Base-by-base conservation (phyloP, 2,797 vertebrate genomes). In the Botia kubotai region DNA sequence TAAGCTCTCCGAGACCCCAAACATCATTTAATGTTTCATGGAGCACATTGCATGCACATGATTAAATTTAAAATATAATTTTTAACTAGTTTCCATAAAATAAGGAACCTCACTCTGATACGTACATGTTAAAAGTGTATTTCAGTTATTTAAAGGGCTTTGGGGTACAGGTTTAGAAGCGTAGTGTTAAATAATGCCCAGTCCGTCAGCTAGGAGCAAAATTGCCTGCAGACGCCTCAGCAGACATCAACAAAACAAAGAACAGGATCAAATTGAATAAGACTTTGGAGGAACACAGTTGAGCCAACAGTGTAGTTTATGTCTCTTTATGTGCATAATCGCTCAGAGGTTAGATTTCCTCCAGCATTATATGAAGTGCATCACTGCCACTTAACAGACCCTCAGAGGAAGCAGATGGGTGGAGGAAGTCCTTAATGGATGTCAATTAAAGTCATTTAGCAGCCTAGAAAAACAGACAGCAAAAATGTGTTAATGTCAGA, bases 361-460 rank as follows among this genome's bases (percentile, higher is more conserved):
- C 53, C 12, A 65, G 79, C 43, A 33, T 62, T 43, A 70, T 36
- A 58, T 29, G 75, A 83, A 48, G 36, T 68, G 17, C 23, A 79
- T 23, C 21, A 5, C n/a, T 50, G 69, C 39, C 60, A 14, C 62
- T 69, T 23, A 33, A 33, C 12, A 19, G 33, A 77, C 33, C n/a
- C 62, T 76, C 53, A 11, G 6, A 19, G 65, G 43, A 60, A 77
- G 65, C 67, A 67, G 72, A 69, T 11, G 71, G 65, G 29, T 58
- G 43, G 14, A 43, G 39, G 10, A 21, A 33, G 52, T 33, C 65
- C 62, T 26, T 82, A 77, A 67, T 16, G 57, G 26, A 60, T 23
- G 36, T 66, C 63, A 53, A 77, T 85, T 78, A 72, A 80, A 80
- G 63, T 19, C 12, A 63, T 87, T 70, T 26, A 77, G 72, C 12